These are phyloP conservation scores for Myopa testacea DNA, from an alignment of 2,888 invertebrate species.

Conservation along the genomic window DNA sequence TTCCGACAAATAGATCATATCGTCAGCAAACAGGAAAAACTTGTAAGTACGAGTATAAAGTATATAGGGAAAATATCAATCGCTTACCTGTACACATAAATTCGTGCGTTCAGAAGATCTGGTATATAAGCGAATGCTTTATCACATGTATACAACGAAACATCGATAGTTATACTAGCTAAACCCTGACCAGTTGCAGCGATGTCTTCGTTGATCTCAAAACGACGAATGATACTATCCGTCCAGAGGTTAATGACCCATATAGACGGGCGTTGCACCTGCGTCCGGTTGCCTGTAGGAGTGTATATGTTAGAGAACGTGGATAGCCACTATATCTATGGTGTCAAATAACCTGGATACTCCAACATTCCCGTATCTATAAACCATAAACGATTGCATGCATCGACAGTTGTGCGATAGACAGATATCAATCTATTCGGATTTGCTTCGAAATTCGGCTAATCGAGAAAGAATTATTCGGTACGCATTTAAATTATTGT, in stretches of 20 bases:
- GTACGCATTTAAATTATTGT: background rate
- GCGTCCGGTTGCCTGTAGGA: conserved; percentile 59
- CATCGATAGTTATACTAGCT: conserved; percentile 79
- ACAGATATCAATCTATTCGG: conserved; percentile 73
- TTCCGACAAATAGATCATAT: too few relatives aligned
- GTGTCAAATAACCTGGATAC: conserved; percentile 70
- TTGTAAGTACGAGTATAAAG: too few relatives aligned
- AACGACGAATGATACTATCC: conserved; percentile 73
- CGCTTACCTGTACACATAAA: conserved; percentile 67
- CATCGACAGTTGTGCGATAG: conserved; percentile 78
- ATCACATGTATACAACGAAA: conserved; percentile 71
- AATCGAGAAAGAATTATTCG: background rate
- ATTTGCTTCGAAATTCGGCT: conserved; percentile 47
- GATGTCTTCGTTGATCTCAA: conserved; percentile 65
- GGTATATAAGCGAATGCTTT: conserved; percentile 80
- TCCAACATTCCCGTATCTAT: conserved; percentile 82
- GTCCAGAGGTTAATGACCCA: conserved; percentile 76
- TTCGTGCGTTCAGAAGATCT: conserved; percentile 57
- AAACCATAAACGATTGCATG: conserved; percentile 81
- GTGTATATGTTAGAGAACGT: too few relatives aligned
- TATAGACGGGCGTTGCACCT: conserved; percentile 73
- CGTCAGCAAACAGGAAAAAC: too few relatives aligned
- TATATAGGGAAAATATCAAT: background rate
- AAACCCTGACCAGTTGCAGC: conserved; percentile 69
- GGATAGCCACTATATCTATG: background rate